Conservation (phyloP, 2,113 vertebrate genomes). For the Marmota monax region DNA sequence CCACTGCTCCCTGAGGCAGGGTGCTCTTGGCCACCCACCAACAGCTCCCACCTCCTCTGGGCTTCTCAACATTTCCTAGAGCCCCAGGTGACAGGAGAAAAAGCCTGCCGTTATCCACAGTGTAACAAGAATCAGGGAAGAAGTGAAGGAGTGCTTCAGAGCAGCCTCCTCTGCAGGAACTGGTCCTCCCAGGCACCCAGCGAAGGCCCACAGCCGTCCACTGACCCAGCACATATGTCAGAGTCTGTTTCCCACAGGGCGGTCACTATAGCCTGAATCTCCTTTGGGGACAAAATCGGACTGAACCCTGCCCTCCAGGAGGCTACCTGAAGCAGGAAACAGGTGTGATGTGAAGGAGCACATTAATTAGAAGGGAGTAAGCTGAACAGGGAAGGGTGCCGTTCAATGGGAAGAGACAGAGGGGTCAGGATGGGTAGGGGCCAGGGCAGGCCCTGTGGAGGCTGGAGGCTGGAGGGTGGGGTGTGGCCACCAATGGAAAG, state of each 20-base stretch:
- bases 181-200: neutral
- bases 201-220: neutral
- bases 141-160: neutral
- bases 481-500: too few species aligned
- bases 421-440: too few species aligned
- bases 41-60: neutral
- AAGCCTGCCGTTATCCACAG: neutral
- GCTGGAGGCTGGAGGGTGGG: neutral
- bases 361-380: neutral
- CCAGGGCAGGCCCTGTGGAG: neutral
- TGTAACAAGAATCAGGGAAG: accelerated
- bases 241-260: too few species aligned
- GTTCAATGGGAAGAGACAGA: neutral
- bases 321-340: neutral
- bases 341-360: neutral
- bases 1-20: neutral
- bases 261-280: neutral
- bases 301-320: neutral
- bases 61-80: neutral
- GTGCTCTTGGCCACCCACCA: neutral
- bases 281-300: neutral
- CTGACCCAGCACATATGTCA: too few species aligned
- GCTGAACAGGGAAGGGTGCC: accelerated
- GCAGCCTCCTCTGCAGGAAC: neutral
- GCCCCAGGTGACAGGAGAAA: neutral